These are phyloP conservation scores for Micronycteris hirsuta DNA, from an alignment of 2,113 vertebrate genomes.

Conservation along the genomic window DNA sequence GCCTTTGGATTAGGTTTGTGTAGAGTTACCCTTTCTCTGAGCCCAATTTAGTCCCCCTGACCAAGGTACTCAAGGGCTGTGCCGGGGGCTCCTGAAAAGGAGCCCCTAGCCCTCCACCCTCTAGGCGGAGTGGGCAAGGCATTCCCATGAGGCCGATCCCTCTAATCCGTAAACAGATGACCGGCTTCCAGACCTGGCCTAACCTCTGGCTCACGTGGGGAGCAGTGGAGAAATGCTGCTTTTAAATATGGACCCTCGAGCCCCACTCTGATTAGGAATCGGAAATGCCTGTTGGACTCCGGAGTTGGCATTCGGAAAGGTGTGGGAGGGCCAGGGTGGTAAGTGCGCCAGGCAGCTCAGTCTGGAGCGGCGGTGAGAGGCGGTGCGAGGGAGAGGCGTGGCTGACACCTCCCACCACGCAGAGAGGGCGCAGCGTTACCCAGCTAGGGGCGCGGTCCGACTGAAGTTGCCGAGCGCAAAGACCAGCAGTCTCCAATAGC, in stretches of 20 bases:
- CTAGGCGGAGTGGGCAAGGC: not conserved
- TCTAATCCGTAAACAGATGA: not conserved
- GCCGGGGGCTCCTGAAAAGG: fast-evolving
- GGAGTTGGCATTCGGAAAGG: not conserved
- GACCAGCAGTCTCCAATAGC: not conserved
- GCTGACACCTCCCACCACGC: fast-evolving
- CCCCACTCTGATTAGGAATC: not conserved
- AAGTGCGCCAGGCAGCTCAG: fast-evolving
- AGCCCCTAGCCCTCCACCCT: not conserved
- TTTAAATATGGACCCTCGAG: not conserved
- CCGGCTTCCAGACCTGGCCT: not conserved
- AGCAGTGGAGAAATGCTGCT: fast-evolving
- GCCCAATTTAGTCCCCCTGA: not conserved
- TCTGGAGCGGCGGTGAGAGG: fast-evolving
- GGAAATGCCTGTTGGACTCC: not conserved
- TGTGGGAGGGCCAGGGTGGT: not conserved
- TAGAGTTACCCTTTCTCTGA: not conserved
- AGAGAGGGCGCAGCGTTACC: fast-evolving
- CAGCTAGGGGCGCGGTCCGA: fast-evolving
- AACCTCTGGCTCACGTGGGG: not conserved
- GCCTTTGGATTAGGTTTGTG: not conserved
- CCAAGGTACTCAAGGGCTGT: not conserved
- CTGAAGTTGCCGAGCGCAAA: fast-evolving
- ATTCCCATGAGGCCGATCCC: not conserved
- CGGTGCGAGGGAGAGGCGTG: fast-evolving